These are phyloP conservation scores for Petrocephalus microphthalmus DNA, from an alignment of 2,113 vertebrate species.

Conservation along the genomic window DNA sequence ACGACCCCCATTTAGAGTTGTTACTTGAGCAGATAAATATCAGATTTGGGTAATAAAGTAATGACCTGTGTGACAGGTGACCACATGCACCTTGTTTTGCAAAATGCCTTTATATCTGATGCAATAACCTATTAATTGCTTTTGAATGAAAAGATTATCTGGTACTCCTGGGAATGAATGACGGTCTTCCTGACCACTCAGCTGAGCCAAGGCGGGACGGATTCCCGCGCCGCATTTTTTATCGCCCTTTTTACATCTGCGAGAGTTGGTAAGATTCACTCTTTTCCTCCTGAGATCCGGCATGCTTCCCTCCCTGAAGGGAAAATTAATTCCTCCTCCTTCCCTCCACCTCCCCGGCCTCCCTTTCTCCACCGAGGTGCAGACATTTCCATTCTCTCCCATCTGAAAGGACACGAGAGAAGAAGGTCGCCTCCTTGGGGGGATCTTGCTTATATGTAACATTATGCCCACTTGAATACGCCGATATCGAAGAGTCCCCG, in stretches of 20 bases:
- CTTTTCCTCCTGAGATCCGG: conserved; percentile 59
- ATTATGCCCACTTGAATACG: conserved; percentile 72
- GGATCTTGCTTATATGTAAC: conserved; percentile 69
- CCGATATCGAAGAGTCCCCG: conserved; percentile 63
- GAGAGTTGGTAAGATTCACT: conserved; percentile 62
- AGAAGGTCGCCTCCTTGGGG: conserved; percentile 48
- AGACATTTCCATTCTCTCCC: conserved; percentile 47
- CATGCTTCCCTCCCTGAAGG: conserved; percentile 62
- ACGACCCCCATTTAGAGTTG: neutral
- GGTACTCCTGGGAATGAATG: neutral
- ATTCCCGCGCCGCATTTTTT: neutral
- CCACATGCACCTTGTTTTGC: neutral
- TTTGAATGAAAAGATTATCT: conserved; percentile 7
- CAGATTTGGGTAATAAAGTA: neutral
- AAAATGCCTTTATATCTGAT: neutral
- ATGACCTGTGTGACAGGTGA: neutral
- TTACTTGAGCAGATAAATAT: neutral
- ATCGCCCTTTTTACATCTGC: conserved; percentile 51
- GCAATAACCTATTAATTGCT: neutral
- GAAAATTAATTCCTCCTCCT: conserved; percentile 73
- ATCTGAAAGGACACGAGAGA: conserved; percentile 60
- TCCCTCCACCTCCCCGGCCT: conserved; percentile 48
- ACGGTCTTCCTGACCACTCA: neutral
- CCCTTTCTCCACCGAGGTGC: conserved; percentile 64
- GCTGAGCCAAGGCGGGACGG: neutral